Evolutionary conservation across 2,888 invertebrate species (phyloP), one percentile per base, ranked within the genome.

Genomic region (Phytoseiulus persimilis): DNA sequence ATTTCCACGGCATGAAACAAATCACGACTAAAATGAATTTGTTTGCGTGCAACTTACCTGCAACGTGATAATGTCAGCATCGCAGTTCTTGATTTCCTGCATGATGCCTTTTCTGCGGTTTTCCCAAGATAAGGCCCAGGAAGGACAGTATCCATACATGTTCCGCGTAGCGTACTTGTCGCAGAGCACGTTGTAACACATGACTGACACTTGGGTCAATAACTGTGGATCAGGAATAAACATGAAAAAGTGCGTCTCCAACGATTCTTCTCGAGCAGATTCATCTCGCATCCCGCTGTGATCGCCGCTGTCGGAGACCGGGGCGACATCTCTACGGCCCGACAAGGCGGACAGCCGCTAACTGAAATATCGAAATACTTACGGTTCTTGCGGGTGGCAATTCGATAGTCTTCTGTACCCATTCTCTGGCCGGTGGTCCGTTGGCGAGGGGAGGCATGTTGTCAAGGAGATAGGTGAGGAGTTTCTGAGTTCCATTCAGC

Each of bases 161-260:
- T 98, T 98, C 92, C 98, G 94, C 90, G 99, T 99, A 91, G 99
- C 99, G 93, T 98, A 99, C 94, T 98, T 98, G 94, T 99, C 98
- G 94, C 99, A 98, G 91, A 99, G 94, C 91, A 99, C 98, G 94
- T 99, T 99, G 95, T 99, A 99, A 93, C 99, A 99, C 97, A 99
- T 98, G 92, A 99, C 98, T 91, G 99, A 98, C 94, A 99, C 98
- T 93, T 87, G 87, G 1, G 87, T 33, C 32, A 87, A 97, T 96
- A 94, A 97, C 93, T 93, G 92, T n/a, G n/a, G n/a, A n/a, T n/a
- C n/a, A n/a, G n/a, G n/a, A n/a, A n/a, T n/a, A 45, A 92, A 92
- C 83, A 90, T 90, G 90, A 90, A 31, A 87, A 83, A 32, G 87
- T 90, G 2, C 45, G 23, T 89, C 0, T 31, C 3, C 3, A 32